Base-by-base conservation (phyloP, 2,113 vertebrate genomes). In the Burhinus bistriatus region DNA sequence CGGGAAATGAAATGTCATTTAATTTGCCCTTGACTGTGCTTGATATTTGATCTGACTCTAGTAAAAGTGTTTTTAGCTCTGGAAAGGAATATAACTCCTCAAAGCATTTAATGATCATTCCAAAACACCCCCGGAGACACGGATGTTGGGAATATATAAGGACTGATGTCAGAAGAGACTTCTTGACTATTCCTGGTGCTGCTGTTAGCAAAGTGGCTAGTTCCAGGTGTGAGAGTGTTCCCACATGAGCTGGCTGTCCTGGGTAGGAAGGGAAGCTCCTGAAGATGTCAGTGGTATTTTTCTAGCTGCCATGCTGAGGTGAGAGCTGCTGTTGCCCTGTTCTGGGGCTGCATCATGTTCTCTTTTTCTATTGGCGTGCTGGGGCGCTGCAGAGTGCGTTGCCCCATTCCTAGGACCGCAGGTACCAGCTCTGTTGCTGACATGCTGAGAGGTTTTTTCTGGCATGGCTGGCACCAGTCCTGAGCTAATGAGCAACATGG, bases 21-120 rank as follows among this genome's bases (percentile, higher is more conserved):
- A 81, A 95, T 97, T 90, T 95, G 78, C n/a, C 68, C 59, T 83
- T 70, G 70, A 76, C 61, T 84, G 55, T 72, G 51, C 62, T 90
- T 91, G 96, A 70, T 93, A 97, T 78, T 94, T 93, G 95, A 97
- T 93, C 93, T 73, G 66, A 32, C 36, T 78, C 80, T 87, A 84
- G 34, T 89, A 77, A 62, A 58, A 96, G 70, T 78, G 84, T 38
- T 93, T 87, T 83, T 89, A 96, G 68, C 87, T 90, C 66, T 68
- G 71, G 71, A 78, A 51, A 68, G 93, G 38, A 95, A 82, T 55
- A 51, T 21, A 57, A 55, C 29, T 94, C 69, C 72, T 87, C 78
- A 72, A 47, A 88, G 86, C 9, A 0, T 80, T 89, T 77, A 32
- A 4, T 55, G 44, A 58, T 59, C 0, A 1, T 44, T 85, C 69